Evolutionary conservation across 2,113 vertebrate genomes (phyloP).

Genomic region (Bujurquina vittata): DNA sequence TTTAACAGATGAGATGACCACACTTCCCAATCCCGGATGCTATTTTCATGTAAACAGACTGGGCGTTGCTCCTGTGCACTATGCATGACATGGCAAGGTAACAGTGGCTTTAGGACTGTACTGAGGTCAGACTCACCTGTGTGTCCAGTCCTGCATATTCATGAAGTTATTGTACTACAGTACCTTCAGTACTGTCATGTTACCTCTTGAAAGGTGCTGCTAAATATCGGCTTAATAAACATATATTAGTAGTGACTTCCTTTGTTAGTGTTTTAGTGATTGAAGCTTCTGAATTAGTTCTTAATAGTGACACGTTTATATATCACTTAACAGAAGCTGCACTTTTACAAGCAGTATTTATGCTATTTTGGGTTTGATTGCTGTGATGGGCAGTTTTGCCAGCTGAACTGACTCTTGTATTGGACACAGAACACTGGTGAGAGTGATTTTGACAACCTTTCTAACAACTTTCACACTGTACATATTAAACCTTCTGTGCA

Average conservation of each 20-base stretch:
- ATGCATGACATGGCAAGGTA: conserved; percentile 60
- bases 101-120: conserved; percentile 27
- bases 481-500: conserved; percentile 40
- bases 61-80: conserved; percentile 48
- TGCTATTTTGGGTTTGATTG: conserved; percentile 19
- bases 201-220: conserved; percentile 57
- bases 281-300: conserved; percentile 44
- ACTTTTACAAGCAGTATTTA: conserved; percentile 32
- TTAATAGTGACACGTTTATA: conserved; percentile 36
- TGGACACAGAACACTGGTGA: conserved; percentile 1
- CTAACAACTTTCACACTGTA: conserved; percentile 37
- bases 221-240: conserved; percentile 48
- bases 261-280: conserved; percentile 58
- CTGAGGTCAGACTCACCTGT: conserved; percentile 36
- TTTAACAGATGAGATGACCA: conserved; percentile 17
- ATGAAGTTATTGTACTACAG: conserved; percentile 31
- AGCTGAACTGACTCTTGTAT: conserved; percentile 13
- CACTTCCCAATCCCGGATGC: conserved; percentile 3
- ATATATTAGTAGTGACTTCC: conserved; percentile 33
- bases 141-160: conserved; percentile 39
- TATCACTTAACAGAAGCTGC: conserved; percentile 20
- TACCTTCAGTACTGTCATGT: conserved; percentile 47
- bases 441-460: conserved; percentile 34
- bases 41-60: conserved; percentile 2
- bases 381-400: background rate